Percentiles rank a stretch among this genome's conserved stretches.
Conservation (phyloP, 1,140 invertebrate species). For the Zaprionus lachaisei region DNA sequence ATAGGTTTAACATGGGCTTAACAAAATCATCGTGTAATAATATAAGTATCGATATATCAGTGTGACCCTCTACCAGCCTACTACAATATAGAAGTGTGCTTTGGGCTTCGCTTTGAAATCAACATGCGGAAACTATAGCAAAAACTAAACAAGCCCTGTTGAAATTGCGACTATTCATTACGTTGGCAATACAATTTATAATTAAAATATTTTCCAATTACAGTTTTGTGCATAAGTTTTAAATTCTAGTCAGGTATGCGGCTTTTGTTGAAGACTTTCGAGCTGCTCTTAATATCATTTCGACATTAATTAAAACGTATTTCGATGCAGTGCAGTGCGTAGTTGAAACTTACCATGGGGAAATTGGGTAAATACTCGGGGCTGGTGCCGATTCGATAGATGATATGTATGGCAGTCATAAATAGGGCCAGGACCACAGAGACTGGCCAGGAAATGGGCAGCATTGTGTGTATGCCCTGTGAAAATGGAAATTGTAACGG, state of each 20-base stretch:
- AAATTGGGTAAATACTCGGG: constrained; percentile 64
- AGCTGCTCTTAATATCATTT: background rate
- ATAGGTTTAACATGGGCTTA: no score
- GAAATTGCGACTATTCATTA: background rate
- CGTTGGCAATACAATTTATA: background rate
- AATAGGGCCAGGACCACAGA: constrained; percentile 87
- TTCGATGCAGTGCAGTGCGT: background rate
- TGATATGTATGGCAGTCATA: constrained; percentile 87
- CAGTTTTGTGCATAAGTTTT: background rate
- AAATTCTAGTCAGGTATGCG: background rate
- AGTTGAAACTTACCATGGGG: constrained; percentile 72
- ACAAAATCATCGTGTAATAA: no score
- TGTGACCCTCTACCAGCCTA: no score
- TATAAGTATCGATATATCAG: no score
- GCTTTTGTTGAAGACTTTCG: background rate
- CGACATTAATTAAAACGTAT: background rate
- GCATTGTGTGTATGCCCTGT: constrained; percentile 89
- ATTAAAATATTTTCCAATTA: constrained; percentile 31
- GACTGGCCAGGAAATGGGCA: constrained; percentile 88
- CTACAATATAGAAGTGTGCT: background rate
- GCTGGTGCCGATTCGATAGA: constrained; percentile 70
- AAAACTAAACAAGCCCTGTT: constrained; percentile 20
- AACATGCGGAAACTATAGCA: constrained; percentile 5
- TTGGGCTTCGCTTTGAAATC: background rate
- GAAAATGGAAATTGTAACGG: constrained; percentile 15